These are phyloP conservation scores for Tetrapedia diversipes DNA, from an alignment of 2,888 invertebrate genomes.

Conservation along the genomic window DNA sequence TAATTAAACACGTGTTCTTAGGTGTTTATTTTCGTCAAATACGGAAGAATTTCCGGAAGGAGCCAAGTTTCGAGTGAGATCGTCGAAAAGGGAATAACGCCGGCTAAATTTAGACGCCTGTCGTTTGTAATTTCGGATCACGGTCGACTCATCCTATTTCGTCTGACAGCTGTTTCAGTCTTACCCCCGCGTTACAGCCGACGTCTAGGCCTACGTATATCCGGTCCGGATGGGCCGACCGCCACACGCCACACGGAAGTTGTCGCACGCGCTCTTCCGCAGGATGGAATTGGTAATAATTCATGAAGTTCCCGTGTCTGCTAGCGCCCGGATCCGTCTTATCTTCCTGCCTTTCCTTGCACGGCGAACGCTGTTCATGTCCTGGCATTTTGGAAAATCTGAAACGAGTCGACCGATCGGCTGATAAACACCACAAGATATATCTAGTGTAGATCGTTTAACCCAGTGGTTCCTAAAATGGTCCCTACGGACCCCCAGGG, in stretches of 20 bases:
- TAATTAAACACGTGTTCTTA: too few relatives aligned
- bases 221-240: conserved; percentile 71
- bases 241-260: conserved; percentile 85
- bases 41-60: conserved; percentile 41
- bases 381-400: conserved; percentile 52
- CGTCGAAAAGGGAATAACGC: conserved; percentile 47
- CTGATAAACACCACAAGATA: neutral
- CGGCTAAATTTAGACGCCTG: conserved; percentile 66
- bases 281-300: conserved; percentile 93
- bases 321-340: conserved; percentile 89
- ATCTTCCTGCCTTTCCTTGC: conserved; percentile 39
- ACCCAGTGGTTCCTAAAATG: too few relatives aligned
- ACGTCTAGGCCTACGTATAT: conserved; percentile 87
- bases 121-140: conserved; percentile 65
- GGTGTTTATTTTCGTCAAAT: too few relatives aligned
- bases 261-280: conserved; percentile 87
- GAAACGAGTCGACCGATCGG: conserved; percentile 15
- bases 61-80: conserved; percentile 14
- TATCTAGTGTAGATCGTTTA: neutral
- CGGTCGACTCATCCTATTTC: conserved; percentile 65
- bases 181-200: conserved; percentile 91
- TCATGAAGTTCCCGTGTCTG: conserved; percentile 92
- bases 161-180: conserved; percentile 73
- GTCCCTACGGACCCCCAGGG: too few relatives aligned
- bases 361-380: neutral